A percentile compares a stretch with the other conserved stretches of the same genome.
These are phyloP conservation scores for Pontoporia blainvillei DNA, from an alignment of 2,113 vertebrate genomes.

Conservation along the genomic window DNA sequence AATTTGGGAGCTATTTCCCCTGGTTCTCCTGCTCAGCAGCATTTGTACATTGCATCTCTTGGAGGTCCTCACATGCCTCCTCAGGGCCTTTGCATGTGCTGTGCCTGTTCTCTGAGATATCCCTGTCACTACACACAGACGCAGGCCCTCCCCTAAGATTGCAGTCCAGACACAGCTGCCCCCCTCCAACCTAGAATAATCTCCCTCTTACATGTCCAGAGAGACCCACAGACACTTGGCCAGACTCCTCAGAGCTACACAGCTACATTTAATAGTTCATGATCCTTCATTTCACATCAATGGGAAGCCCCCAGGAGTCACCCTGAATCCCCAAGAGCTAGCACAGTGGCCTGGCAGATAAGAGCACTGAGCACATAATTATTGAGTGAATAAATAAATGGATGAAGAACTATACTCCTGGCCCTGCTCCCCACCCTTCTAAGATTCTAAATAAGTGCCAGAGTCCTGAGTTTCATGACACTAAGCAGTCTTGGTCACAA, in stretches of 20 bases:
- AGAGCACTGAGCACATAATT: accelerated
- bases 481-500: no score
- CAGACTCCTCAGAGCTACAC: neutral
- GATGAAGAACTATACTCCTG: neutral
- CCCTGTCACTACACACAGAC: neutral
- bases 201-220: neutral
- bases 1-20: neutral
- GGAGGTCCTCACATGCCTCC: neutral
- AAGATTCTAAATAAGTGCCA: neutral
- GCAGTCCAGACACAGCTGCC: neutral
- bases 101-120: neutral
- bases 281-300: no score
- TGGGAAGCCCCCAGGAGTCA: neutral
- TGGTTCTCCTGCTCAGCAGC: neutral
- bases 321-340: neutral
- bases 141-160: neutral
- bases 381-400: neutral
- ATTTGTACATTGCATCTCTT: neutral
- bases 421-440: neutral
- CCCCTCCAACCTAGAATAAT: neutral
- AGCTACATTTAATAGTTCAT: neutral
- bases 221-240: accelerated
- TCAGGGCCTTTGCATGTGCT: neutral
- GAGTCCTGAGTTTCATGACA: neutral
- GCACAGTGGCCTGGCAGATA: neutral